Conservation (phyloP, 2,113 vertebrate genomes). For the Sceloporus undulatus region DNA sequence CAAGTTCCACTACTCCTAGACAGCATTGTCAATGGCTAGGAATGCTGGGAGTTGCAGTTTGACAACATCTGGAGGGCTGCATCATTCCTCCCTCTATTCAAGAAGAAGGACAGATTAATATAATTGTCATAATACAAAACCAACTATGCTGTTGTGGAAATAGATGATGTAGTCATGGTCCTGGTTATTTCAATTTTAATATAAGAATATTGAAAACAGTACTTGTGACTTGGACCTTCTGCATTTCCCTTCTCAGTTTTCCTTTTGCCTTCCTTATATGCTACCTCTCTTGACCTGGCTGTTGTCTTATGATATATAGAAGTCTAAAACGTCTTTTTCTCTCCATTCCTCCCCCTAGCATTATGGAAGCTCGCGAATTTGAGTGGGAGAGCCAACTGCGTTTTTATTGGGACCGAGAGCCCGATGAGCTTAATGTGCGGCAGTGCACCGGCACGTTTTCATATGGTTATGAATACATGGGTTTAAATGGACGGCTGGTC, state of each 20-base stretch:
- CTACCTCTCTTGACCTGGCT: too few relatives aligned
- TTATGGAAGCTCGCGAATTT: conserved; percentile 91
- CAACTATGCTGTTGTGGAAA: neutral
- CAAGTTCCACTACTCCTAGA: neutral
- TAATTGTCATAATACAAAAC: neutral
- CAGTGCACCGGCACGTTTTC: conserved; percentile 93
- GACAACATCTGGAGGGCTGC: too few relatives aligned
- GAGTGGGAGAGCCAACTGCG: conserved; percentile 97
- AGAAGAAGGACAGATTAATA: neutral
- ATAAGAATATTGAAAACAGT: neutral
- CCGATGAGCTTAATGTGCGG: conserved; percentile 85
- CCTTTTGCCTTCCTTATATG: neutral
- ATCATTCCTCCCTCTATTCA: neutral
- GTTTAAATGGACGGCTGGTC: conserved; percentile 93
- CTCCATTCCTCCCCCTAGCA: conserved; percentile 73
- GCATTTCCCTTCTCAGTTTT: neutral
- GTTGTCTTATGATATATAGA: too few relatives aligned
- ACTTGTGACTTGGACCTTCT: neutral
- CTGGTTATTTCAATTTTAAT: neutral
- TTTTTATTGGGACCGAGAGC: conserved; percentile 91
- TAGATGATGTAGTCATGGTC: too few relatives aligned
- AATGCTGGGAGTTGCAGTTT: neutral
- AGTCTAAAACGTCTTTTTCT: neutral
- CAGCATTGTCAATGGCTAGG: too few relatives aligned
- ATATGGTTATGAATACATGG: conserved; percentile 99